Conservation (phyloP, 2,888 invertebrate species). For the Sphaerophoria taeniata region DNA sequence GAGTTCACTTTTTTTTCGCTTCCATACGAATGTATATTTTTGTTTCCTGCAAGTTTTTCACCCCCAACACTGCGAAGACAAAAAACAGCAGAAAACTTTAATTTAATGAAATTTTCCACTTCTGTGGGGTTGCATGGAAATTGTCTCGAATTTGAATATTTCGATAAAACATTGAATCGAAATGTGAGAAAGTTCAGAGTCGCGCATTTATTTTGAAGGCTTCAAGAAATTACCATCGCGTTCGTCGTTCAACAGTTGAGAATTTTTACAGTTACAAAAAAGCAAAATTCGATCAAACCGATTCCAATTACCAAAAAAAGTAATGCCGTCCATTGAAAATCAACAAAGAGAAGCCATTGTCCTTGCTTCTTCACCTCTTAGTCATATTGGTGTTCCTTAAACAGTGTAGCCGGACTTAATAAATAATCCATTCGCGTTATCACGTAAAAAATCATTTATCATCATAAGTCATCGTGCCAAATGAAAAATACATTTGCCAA, state of each 20-base stretch:
- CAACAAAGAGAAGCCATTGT: no score
- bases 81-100: slow-evolving; percentile 76
- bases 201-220: no score
- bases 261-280: no score
- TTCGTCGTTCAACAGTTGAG: no score
- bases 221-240: no score
- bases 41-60: slow-evolving; percentile 1
- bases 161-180: neutral
- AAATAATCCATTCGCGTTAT: slow-evolving; percentile 75
- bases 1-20: neutral
- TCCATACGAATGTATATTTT: neutral
- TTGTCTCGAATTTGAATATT: slow-evolving; percentile 70
- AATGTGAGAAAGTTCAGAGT: no score
- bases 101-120: slow-evolving; percentile 83
- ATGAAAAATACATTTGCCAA: slow-evolving; percentile 69
- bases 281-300: no score
- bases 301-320: no score
- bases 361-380: no score
- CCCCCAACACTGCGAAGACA: neutral
- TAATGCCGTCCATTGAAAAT: no score
- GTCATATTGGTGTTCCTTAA: no score
- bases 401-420: neutral
- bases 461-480: slow-evolving; percentile 81
- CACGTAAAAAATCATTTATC: slow-evolving; percentile 81
- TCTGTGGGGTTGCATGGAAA: slow-evolving; percentile 77